Percentiles rank a stretch among this genome's conserved stretches.
phyloP scores from a whole-genome alignment of 2,888 invertebrate species.

The Tenthredo scrophulariae region DNA sequence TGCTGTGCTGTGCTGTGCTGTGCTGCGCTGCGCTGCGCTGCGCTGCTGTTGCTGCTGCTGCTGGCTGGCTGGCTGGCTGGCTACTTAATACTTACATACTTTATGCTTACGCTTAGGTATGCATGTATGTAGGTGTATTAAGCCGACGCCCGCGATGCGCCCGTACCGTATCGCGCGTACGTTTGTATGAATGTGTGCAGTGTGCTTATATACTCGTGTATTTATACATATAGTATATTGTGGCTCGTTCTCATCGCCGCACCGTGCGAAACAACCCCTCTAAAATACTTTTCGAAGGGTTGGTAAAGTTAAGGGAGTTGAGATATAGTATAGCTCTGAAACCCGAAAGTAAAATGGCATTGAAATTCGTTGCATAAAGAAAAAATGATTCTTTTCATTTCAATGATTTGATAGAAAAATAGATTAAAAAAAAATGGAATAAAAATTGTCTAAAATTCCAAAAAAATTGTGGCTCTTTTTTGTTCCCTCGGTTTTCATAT shows the following conservation, averaged over 20 bases:
- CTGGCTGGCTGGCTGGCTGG: neutral
- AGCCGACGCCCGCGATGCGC: conserved; percentile 18
- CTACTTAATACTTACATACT: conserved; percentile 4
- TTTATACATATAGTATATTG: neutral
- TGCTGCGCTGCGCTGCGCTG: neutral
- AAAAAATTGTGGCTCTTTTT: neutral
- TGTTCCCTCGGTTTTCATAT: neutral
- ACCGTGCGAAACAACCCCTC: conserved; percentile 29
- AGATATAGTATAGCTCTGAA: neutral
- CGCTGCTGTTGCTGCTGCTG: neutral
- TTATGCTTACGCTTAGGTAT: neutral
- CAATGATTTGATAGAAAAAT: neutral
- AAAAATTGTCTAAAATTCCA: no score
- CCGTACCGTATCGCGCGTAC: neutral
- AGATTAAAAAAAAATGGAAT: no score
- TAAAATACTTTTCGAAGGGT: neutral
- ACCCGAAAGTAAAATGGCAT: neutral
- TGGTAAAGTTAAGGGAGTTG: neutral
- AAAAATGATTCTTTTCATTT: neutral
- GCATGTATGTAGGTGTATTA: conserved; percentile 8
- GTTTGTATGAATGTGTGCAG: neutral
- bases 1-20: neutral
- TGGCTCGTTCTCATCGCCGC: conserved; percentile 3
- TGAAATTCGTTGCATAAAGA: neutral
- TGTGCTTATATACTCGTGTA: neutral